phyloP scores from a whole-genome alignment of 1,140 invertebrate genomes.

The Hyles euphorbiae region DNA sequence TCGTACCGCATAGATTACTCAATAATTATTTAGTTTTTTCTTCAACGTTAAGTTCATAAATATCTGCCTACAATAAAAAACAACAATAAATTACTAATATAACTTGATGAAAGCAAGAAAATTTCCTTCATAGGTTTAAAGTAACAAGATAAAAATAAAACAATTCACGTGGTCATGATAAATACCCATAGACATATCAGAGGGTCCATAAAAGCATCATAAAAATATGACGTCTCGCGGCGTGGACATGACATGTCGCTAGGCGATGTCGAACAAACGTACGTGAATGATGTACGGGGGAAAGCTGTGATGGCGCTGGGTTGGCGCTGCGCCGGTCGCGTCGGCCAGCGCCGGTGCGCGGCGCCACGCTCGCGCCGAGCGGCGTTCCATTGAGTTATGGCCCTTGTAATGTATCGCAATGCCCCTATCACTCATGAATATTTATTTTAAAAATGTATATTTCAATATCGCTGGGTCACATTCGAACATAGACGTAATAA shows the following conservation, averaged over 20 bases:
- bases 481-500: conserved; percentile 53
- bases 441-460: conserved; percentile 68
- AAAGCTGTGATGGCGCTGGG: neutral
- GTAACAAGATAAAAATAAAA: conserved; percentile 41
- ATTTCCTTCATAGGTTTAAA: conserved; percentile 15
- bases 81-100: conserved; percentile 9
- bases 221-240: conserved; percentile 66
- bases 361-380: conserved; percentile 43
- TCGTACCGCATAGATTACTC: no score
- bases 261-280: conserved; percentile 39
- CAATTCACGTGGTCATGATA: no score
- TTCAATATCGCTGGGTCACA: conserved; percentile 43
- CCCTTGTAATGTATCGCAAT: conserved; percentile 66
- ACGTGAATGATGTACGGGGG: conserved; percentile 41
- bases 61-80: conserved; percentile 2
- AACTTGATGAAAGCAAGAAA: conserved; percentile 5
- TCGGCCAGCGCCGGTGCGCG: conserved; percentile 19
- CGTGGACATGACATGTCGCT: conserved; percentile 57
- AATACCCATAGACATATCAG: conserved; percentile 22
- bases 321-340: neutral
- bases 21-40: no score
- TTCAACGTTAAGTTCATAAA: no score
- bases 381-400: conserved; percentile 65
- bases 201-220: conserved; percentile 43
- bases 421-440: conserved; percentile 71